Evolutionary conservation across 2,113 vertebrate species (phyloP), one percentile per base, ranked within the genome.

Genomic region (Salvelinus namaycush): DNA sequence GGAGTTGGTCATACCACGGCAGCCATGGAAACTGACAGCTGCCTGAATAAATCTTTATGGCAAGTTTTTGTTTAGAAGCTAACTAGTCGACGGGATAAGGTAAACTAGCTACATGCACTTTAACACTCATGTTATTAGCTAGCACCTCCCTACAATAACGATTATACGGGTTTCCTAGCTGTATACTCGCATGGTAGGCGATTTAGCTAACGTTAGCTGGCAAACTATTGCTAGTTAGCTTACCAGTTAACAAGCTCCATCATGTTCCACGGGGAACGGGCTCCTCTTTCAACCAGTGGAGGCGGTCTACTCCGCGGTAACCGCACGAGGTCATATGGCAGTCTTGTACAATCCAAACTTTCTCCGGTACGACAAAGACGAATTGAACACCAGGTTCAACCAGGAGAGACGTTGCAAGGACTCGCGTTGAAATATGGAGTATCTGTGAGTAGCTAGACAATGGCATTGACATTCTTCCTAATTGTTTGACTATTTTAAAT

Each of bases 381-480:
- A 16, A 76, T 96, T 72, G 93, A 97, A 48, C 97, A 98, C 80
- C 80, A 68, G 0, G 76, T 96, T 66, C 88, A 93, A 72, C 93
- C 95, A 0, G 96, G 94, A 77, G 97, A 98, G 73, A 98, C 97
- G 0, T 85, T 98, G 2, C 94, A 94, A 76, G 97, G 97, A 49
- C 87, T 98, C 79, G 92, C 96, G 2, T 93, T 98, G 68, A 96
- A 92, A 81, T 98, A 98, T n/a, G 96, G 96, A 73, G 96, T 97
- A 24, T 94, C 94, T 82, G 95, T 95, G 90, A 95, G 95, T 89
- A 18, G 18, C 8, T 31, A 67, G 5, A 8, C 26, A 67, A 12
- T 67, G 65, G 22, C 22, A 64, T 29, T 44, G 39, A 9, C 39
- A 44, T 44, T 11, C 9, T 44, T 44, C 39, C 39, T 11, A 11